Evolutionary conservation across 2,113 vertebrate species (phyloP), one percentile per base, ranked within the genome.

Genomic region (Parus major): DNA sequence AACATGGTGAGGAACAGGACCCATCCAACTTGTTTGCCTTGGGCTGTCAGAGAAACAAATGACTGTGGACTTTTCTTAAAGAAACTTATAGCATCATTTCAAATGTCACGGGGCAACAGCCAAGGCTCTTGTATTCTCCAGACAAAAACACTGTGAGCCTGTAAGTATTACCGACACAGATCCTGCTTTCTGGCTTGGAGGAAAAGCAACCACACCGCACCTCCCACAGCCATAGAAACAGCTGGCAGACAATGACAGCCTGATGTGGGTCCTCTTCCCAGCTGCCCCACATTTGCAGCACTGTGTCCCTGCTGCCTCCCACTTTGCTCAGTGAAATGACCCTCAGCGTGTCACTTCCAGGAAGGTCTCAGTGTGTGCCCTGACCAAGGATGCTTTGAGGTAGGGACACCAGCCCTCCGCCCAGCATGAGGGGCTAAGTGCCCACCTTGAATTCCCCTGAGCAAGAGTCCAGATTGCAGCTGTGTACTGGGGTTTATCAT

Each of bases 21-120:
- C 35, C 70, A 80, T 90, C 76, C 75, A 83, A 55, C 76, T 91
- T 46, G 5, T 61, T 93, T 94, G 73, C 36, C 41, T 93, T 82
- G 75, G 63, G 71, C 68, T 95, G 86, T 94, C 90, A 90, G 88
- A 87, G 78, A 96, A 96, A 94, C 28, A 82, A 53, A 59, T 85
- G 70, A 79, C 59, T 11, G 0, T 53, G 63, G 71, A 46, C 75
- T 90, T 96, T 90, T 56, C 69, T 78, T 81, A 69, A 87, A 91
- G 91, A 94, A 92, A 77, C 53, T 29, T 35, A 72, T 81, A 84
- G 71, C 50, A 79, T 77, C 14, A 25, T 60, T 92, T 68, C 39
- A 70, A 56, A 64, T 25, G 55, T 84, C 90, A 65, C 22, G 49
- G 87, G 76, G 82, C 75, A 96, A 59, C 27, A 78, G 53, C 55